A percentile compares a stretch with the other conserved stretches of the same genome.
These are phyloP conservation scores for Lochmaea capreae DNA, from an alignment of 2,888 invertebrate genomes.

Conservation along the genomic window DNA sequence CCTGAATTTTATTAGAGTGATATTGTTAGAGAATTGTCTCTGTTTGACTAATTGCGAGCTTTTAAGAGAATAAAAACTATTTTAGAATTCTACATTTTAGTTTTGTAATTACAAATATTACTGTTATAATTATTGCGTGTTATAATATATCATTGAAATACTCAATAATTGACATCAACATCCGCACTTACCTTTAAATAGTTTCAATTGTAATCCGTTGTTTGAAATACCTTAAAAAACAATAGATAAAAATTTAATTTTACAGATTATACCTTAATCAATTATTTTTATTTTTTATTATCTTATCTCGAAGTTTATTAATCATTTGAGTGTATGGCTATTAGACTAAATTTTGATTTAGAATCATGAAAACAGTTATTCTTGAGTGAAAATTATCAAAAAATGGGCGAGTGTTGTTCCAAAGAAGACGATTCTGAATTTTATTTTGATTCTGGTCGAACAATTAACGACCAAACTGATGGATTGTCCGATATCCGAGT, in stretches of 20 bases:
- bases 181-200: not conserved
- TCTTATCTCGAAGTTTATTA: not conserved
- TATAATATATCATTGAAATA: no score
- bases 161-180: no score
- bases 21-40: no score
- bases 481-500: constrained; percentile 25
- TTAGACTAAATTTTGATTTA: not conserved
- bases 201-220: not conserved
- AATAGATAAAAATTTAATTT: constrained; percentile 1
- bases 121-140: no score
- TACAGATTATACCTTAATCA: constrained; percentile 9
- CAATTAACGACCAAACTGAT: not conserved
- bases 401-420: constrained; percentile 33
- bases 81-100: no score
- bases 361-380: not conserved
- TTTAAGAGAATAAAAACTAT: no score
- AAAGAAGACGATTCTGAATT: constrained; percentile 15
- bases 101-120: no score
- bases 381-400: not conserved
- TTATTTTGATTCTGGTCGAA: not conserved
- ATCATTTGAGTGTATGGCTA: not conserved
- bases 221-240: not conserved
- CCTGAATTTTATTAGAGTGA: no score
- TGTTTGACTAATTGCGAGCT: no score
- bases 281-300: constrained; percentile 1